Percentiles rank a stretch among this genome's conserved stretches.
Conservation (phyloP, 2,797 vertebrate species). For the Coluber constrictor region DNA sequence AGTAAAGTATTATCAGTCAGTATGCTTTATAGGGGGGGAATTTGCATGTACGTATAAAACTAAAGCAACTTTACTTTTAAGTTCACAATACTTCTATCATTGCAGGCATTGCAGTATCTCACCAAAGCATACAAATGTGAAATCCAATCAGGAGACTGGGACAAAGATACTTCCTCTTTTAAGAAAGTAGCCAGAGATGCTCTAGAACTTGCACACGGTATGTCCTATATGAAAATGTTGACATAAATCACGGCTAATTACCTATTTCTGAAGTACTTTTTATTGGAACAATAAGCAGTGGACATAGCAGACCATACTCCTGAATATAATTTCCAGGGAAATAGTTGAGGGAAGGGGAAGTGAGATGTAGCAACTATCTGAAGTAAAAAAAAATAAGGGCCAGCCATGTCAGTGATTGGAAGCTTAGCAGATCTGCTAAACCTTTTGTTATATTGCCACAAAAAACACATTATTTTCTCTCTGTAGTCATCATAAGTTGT, state of each 20-base stretch:
- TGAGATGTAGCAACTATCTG: not conserved
- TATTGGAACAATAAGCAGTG: not conserved
- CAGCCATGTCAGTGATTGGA: not conserved
- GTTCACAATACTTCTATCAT: conserved; percentile 40
- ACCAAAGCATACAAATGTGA: conserved; percentile 90
- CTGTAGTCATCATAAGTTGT: not conserved
- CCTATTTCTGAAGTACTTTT: conserved; percentile 26
- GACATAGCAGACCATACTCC: not conserved
- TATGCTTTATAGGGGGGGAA: not conserved
- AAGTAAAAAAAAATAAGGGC: not conserved
- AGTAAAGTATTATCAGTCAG: conserved; percentile 23
- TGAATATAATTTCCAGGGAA: conserved; percentile 16
- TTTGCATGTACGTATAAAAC: not conserved
- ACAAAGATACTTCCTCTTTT: conserved; percentile 82
- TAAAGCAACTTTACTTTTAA: conserved; percentile 1
- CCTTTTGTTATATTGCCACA: not conserved
- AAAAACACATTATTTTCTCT: not conserved
- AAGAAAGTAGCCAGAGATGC: conserved; percentile 81
- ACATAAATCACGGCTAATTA: not conserved
- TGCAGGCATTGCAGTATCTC: conserved; percentile 87
- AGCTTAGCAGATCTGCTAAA: not conserved
- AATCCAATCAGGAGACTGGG: conserved; percentile 83
- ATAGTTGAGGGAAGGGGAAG: not conserved
- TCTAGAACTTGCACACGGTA: conserved; percentile 83
- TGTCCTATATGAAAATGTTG: conserved; percentile 30